Conservation (phyloP, 2,113 vertebrate genomes). For the Oreotrochilus melanogaster region DNA sequence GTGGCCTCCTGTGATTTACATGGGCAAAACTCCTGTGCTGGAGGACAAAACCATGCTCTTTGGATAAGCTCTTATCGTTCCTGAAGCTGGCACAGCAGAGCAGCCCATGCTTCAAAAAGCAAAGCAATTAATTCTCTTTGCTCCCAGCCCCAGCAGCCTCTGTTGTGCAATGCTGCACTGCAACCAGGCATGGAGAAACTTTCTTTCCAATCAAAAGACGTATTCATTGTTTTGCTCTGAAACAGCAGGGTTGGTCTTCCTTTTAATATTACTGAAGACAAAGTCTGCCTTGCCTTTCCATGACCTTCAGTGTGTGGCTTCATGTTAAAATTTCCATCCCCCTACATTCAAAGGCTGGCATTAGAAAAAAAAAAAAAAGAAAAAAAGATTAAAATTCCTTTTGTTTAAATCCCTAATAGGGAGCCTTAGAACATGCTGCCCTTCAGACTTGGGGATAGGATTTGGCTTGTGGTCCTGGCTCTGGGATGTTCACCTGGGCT, state of each 20-base stretch:
- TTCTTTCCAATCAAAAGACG: conserved; percentile 46
- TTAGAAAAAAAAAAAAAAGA: not conserved
- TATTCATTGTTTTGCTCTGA: not conserved
- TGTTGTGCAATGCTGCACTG: not conserved
- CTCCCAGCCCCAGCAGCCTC: conserved; percentile 11
- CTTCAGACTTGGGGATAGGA: not conserved
- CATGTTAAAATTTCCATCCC: not conserved
- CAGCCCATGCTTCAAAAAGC: conserved; percentile 60
- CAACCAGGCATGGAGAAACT: conserved; percentile 31
- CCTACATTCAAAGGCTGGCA: not conserved
- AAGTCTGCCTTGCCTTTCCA: conserved; percentile 3
- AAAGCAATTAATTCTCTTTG: conserved; percentile 61
- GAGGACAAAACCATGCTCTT: not conserved
- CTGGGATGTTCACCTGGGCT: not conserved
- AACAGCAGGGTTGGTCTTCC: conserved; percentile 18
- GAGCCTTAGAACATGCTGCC: not conserved
- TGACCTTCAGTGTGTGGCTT: conserved; percentile 25
- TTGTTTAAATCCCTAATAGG: conserved; percentile 30
- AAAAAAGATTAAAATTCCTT: conserved; percentile 46
- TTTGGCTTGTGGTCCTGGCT: not conserved
- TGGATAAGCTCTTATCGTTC: conserved; percentile 14
- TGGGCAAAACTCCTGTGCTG: not conserved
- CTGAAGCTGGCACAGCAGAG: conserved; percentile 31
- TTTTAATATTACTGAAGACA: conserved; percentile 23
- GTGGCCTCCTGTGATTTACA: not conserved